phyloP scores from a whole-genome alignment of 2,888 invertebrate species.

The Oxytorus armatus region DNA sequence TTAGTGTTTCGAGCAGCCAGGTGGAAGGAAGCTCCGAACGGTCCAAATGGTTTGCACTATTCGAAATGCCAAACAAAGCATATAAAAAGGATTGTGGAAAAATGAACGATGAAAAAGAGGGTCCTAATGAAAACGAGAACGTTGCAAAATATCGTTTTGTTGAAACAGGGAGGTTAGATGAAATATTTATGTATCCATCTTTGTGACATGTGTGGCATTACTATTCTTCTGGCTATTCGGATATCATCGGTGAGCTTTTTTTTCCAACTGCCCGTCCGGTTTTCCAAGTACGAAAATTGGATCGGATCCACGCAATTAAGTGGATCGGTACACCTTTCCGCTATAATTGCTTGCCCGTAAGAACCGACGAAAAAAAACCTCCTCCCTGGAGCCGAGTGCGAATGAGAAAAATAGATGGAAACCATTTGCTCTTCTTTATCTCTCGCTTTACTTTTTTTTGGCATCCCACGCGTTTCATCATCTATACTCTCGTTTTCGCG shows the following conservation, averaged over 20 bases:
- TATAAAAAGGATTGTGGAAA: neutral
- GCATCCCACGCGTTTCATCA: constrained; percentile 12
- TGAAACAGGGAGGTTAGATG: neutral
- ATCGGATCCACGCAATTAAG: constrained; percentile 52
- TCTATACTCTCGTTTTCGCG: constrained; percentile 24
- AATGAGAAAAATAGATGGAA: neutral
- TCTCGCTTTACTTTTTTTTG: constrained; percentile 17
- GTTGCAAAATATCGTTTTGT: constrained; percentile 27
- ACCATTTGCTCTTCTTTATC: constrained; percentile 19
- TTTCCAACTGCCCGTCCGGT: constrained; percentile 7
- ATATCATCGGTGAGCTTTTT: constrained; percentile 31
- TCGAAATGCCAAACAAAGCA: constrained; percentile 9
- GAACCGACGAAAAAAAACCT: neutral
- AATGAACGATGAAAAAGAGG: neutral
- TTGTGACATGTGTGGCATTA: neutral
- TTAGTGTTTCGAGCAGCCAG: neutral
- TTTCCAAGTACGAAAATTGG: constrained; percentile 48
- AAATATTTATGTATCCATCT: constrained; percentile 2
- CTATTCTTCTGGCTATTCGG: constrained; percentile 10
- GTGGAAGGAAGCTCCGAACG: constrained; percentile 5
- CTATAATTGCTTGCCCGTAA: constrained; percentile 53
- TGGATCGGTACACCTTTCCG: constrained; percentile 50
- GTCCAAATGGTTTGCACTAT: constrained; percentile 7
- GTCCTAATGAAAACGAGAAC: neutral
- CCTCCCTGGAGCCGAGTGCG: neutral